Evolutionary conservation across 2,888 invertebrate genomes (phyloP), one percentile per base, ranked within the genome.

Genomic region (Stegophylla sp.): DNA sequence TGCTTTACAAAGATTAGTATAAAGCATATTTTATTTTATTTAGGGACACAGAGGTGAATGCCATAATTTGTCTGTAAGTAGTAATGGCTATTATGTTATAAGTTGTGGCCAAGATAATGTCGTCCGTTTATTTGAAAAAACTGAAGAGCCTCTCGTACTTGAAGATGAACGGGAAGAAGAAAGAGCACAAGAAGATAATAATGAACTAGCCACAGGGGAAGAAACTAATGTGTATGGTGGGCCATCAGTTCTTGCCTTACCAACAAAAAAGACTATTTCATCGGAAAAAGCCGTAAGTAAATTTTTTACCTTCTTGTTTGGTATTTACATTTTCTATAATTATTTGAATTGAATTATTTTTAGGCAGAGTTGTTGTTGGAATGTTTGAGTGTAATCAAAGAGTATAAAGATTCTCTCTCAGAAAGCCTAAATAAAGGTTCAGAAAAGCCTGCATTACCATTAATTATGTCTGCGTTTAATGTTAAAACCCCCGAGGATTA

Each of bases 361-460:
- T 56, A 91, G 91, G 95, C 97, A 43, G 98, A 98, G 86, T 91
- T 93, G 74, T 91, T 99, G 83, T 88, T 97, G 85, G 98, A 98
- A 87, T 97, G 96, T 84, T 87, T 99, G 76, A 93, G 94, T 82
- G 89, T 95, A 73, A 91, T 92, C 26, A 89, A 89, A 84, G 89
- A 90, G 84, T 92, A 91, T 85, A 86, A 87, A 83, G 48, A 79
- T 20, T 9, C 5, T 13, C 88, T 89, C 83, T 88, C 86, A 1
- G 91, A 91, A 84, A 67, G 63, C 9, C 83, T 84, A 41, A 86
- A 82, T 48, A 84, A 85, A 73, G 85, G 85, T 82, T 83, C 82
- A 84, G 88, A 84, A 43, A 86, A 85, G 86, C 91, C 91, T 77
- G 87, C 89, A 82, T 87, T 91, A 64, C 96, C 97, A 84, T 90